Evolutionary conservation across 2,888 invertebrate species (phyloP).

Genomic region (Brachyopa scutellaris): DNA sequence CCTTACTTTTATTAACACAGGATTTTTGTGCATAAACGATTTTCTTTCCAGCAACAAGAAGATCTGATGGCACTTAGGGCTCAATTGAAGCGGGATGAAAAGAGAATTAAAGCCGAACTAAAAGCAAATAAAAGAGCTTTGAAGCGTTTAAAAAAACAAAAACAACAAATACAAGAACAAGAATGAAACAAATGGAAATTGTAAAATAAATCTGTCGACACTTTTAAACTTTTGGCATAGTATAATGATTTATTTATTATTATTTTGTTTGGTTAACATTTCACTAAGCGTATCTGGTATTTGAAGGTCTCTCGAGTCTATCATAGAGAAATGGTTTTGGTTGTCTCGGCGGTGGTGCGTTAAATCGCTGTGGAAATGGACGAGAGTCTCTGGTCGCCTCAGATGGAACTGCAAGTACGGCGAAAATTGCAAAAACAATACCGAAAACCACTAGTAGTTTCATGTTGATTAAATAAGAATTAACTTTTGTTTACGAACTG

Average conservation of each 20-base stretch:
- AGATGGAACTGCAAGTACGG: background rate
- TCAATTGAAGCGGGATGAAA: background rate
- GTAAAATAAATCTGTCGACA: too few species aligned
- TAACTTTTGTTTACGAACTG: background rate
- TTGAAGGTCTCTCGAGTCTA: constrained; percentile 29
- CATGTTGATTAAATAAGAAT: constrained; percentile 12
- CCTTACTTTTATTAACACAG: too few species aligned
- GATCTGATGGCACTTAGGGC: background rate
- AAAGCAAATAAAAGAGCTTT: background rate
- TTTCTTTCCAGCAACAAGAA: constrained; percentile 27
- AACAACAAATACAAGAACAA: too few species aligned
- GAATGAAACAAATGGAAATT: too few species aligned
- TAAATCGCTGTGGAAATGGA: constrained; percentile 3
- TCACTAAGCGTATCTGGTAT: constrained; percentile 46
- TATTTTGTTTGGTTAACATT: background rate
- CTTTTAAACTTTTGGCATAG: background rate
- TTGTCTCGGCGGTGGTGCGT: constrained; percentile 45
- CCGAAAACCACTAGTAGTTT: constrained; percentile 16
- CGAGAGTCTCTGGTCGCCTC: constrained; percentile 18
- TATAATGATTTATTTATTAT: background rate
- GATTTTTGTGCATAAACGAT: too few species aligned
- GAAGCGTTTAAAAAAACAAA: too few species aligned
- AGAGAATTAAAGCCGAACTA: background rate
- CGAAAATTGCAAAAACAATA: constrained; percentile 16
- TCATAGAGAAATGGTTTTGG: constrained; percentile 51